Conservation (phyloP, 2,113 vertebrate species). For the Ochotona princeps region DNA sequence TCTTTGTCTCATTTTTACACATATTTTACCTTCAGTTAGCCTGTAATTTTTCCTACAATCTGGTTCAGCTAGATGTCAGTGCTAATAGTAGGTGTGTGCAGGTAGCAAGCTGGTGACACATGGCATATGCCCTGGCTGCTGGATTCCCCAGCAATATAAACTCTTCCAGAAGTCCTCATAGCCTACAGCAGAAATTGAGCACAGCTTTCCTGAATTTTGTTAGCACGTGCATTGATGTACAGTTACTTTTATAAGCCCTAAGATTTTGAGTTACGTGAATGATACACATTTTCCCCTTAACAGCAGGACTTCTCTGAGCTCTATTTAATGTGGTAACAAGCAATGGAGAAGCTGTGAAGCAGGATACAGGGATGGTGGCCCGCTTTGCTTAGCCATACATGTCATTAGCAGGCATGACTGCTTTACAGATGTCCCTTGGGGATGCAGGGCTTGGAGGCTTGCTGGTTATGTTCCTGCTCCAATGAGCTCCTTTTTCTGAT, state of each 20-base stretch:
- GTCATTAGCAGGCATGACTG: not conserved
- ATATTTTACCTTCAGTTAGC: not conserved
- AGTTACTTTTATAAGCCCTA: not conserved
- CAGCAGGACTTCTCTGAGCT: not conserved
- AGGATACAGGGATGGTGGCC: not conserved
- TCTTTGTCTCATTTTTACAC: not conserved
- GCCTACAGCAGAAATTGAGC: not conserved
- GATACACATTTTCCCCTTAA: not conserved
- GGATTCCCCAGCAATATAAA: not conserved
- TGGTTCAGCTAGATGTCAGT: not conserved
- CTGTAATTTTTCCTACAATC: not conserved
- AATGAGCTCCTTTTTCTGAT: not conserved
- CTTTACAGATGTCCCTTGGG: not conserved
- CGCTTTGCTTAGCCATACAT: not conserved
- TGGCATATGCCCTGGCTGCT: not conserved
- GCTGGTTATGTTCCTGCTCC: not conserved
- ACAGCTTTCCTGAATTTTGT: not conserved
- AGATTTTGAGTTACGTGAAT: not conserved
- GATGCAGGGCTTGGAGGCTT: not conserved
- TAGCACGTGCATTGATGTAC: not conserved
- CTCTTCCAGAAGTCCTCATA: not conserved
- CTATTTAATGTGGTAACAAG: not conserved
- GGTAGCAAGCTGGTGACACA: not conserved
- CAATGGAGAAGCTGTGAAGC: not conserved
- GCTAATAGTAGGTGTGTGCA: rapidly evolving